A percentile compares a stretch with the other conserved stretches of the same genome.
These are phyloP conservation scores for Camptogramma bilineatum DNA, from an alignment of 2,888 invertebrate species.

Conservation along the genomic window DNA sequence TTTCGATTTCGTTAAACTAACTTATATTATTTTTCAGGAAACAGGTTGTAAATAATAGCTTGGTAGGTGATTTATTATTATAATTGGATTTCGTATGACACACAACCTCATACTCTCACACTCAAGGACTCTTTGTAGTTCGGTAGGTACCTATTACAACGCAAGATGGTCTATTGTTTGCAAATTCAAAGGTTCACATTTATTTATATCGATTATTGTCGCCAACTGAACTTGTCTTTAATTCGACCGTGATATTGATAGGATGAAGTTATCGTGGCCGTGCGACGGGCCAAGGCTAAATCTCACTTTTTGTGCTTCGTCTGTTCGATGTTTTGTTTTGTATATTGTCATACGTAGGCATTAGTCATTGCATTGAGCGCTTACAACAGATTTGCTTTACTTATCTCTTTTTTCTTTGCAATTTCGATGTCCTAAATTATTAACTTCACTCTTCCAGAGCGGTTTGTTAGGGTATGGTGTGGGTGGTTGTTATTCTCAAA, in stretches of 20 bases:
- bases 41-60: slow-evolving; percentile 1
- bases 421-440: too few species aligned
- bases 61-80: slow-evolving; percentile 9
- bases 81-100: slow-evolving; percentile 6
- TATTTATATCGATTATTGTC: not conserved
- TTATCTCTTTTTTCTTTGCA: too few species aligned
- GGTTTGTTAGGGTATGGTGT: too few species aligned
- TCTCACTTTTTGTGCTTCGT: slow-evolving; percentile 28
- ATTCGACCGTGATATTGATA: slow-evolving; percentile 50
- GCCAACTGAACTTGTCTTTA: slow-evolving; percentile 3
- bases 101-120: not conserved
- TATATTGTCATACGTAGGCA: slow-evolving; percentile 5
- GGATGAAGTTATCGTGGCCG: slow-evolving; percentile 46
- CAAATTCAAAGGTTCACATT: not conserved
- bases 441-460: not conserved
- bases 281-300: slow-evolving; percentile 40
- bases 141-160: not conserved
- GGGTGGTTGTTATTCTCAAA: not conserved
- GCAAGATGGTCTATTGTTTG: not conserved
- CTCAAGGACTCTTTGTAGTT: not conserved
- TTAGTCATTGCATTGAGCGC: slow-evolving; percentile 7
- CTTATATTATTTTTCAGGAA: not conserved
- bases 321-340: slow-evolving; percentile 10
- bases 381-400: not conserved
- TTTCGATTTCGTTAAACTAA: not conserved